Evolutionary conservation across 2,113 vertebrate species (phyloP).

Genomic region (Melanotaenia duboulayi): DNA sequence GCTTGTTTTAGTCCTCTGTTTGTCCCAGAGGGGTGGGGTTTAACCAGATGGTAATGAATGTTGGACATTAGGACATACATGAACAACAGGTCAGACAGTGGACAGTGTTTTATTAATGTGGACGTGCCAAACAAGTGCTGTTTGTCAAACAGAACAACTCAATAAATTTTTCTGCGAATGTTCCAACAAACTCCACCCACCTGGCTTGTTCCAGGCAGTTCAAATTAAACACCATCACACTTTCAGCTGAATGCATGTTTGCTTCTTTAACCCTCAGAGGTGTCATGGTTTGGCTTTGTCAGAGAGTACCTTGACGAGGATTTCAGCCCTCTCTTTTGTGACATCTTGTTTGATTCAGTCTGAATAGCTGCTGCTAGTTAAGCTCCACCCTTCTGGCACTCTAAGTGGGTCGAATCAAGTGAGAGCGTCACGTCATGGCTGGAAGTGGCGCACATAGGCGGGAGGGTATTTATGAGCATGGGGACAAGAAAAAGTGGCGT

Average conservation of each 20-base stretch:
- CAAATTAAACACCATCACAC: neutral
- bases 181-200: neutral
- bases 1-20: conserved; percentile 11
- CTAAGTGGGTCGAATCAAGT: conserved; percentile 8
- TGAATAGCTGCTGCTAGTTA: neutral
- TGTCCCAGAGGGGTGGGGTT: conserved; percentile 18
- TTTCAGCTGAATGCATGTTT: neutral
- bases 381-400: conserved; percentile 54
- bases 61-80: too few species aligned
- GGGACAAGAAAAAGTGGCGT: conserved; percentile 28
- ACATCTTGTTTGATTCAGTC: neutral
- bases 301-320: neutral
- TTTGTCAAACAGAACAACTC: neutral
- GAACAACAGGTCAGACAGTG: too few species aligned
- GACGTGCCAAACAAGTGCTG: neutral
- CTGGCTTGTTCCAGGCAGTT: neutral
- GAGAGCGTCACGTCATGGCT: conserved; percentile 33
- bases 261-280: neutral
- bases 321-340: too few species aligned
- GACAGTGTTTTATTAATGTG: neutral
- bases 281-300: neutral
- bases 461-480: conserved; percentile 23
- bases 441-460: neutral
- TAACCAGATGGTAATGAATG: too few species aligned
- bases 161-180: too few species aligned